A percentile compares a stretch with the other conserved stretches of the same genome.
phyloP scores from a whole-genome alignment of 2,797 vertebrate genomes.

The Uromys caudimaculatus region DNA sequence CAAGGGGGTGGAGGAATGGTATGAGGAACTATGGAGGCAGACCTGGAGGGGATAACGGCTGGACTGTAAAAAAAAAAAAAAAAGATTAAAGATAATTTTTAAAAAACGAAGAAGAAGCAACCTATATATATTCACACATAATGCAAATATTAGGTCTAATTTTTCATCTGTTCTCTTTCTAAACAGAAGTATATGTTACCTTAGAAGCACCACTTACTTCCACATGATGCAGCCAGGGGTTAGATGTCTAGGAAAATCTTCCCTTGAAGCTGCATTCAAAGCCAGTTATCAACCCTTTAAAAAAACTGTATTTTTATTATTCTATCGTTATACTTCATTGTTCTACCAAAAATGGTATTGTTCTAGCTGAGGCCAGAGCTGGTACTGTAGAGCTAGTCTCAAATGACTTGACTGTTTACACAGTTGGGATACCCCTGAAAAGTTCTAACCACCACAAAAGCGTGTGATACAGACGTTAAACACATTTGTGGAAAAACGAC shows the following conservation, averaged over 20 bases:
- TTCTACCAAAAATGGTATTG: slow-evolving; percentile 42
- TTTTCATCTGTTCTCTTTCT: background rate
- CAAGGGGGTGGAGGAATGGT: background rate
- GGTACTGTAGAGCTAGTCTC: slow-evolving; percentile 42
- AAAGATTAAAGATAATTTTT: no score
- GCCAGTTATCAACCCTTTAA: background rate
- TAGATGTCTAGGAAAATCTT: background rate
- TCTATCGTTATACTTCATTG: slow-evolving; percentile 42
- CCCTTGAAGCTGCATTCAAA: slow-evolving; percentile 29
- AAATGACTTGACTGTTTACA: slow-evolving; percentile 61
- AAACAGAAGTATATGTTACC: background rate
- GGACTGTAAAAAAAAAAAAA: no score
- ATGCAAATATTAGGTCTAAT: background rate
- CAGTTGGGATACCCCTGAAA: slow-evolving; percentile 42
- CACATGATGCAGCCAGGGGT: background rate
- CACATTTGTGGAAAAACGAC: slow-evolving; percentile 50
- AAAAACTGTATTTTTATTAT: background rate
- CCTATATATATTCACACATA: background rate
- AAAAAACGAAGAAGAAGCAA: background rate
- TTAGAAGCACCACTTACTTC: background rate
- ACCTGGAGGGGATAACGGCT: no score
- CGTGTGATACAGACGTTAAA: slow-evolving; percentile 55
- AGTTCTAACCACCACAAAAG: slow-evolving; percentile 25
- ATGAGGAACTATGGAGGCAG: background rate
- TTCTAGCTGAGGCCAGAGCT: slow-evolving; percentile 38